These are phyloP conservation scores for Casuarius casuarius DNA, from an alignment of 2,113 vertebrate species.

Conservation along the genomic window DNA sequence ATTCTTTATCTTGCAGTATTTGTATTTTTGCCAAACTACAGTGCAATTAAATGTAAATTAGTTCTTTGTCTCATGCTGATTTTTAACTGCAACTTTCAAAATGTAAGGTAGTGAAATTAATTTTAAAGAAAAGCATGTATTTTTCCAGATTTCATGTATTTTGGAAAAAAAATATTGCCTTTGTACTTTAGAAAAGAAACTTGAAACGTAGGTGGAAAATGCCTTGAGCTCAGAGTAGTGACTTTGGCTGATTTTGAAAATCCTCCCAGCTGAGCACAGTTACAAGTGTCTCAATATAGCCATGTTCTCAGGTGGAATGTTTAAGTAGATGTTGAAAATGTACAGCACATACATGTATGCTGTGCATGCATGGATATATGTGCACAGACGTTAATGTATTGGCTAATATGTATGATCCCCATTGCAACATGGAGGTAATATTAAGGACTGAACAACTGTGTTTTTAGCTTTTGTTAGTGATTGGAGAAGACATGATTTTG, in stretches of 20 bases:
- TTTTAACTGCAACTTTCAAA: not conserved
- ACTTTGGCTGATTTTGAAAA: not conserved
- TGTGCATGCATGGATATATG: not conserved
- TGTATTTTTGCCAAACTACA: slow-evolving; percentile 26
- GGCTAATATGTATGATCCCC: not conserved
- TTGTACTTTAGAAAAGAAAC: not conserved
- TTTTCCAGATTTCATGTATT: not conserved
- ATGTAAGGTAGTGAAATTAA: not conserved
- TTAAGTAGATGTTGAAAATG: not conserved
- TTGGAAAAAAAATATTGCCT: not conserved
- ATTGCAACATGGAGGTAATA: not conserved
- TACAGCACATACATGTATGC: not conserved
- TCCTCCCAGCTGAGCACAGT: not conserved
- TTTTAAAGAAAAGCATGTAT: not conserved
- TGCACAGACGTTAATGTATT: not conserved
- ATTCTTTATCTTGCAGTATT: not conserved
- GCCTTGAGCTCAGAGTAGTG: not conserved
- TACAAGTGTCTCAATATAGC: not conserved
- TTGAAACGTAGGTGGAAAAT: not conserved
- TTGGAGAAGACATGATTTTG: not conserved
- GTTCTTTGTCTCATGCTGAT: not conserved
- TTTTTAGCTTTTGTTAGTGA: not conserved
- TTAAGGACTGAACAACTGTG: not conserved
- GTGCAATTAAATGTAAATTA: slow-evolving; percentile 3
- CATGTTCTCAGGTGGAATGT: not conserved